Conservation (phyloP, 2,113 vertebrate species). For the Carlito syrichta region DNA sequence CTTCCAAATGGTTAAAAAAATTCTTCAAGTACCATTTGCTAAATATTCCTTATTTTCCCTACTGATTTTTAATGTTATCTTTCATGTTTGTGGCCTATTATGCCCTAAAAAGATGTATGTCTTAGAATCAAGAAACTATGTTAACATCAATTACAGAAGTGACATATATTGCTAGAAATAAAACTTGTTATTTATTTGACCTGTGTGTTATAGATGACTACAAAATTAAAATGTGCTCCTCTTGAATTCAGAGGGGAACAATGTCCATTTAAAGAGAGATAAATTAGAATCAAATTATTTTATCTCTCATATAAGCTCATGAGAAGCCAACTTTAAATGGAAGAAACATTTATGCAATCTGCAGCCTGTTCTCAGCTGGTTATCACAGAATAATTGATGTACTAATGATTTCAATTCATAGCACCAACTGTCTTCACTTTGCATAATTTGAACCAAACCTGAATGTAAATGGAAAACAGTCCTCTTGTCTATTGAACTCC, state of each 20-base stretch:
- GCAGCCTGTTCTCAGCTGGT: slow-evolving; percentile 70
- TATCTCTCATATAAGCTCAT: slow-evolving; percentile 51
- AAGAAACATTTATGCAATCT: background rate
- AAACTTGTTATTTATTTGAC: slow-evolving; percentile 66
- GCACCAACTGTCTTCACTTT: slow-evolving; percentile 61
- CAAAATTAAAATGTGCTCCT: slow-evolving; percentile 60
- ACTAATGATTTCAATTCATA: slow-evolving; percentile 69
- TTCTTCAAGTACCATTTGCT: background rate
- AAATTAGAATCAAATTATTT: slow-evolving; percentile 71
- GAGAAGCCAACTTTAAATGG: slow-evolving; percentile 57
- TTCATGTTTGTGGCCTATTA: background rate
- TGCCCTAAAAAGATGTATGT: background rate
- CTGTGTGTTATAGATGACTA: slow-evolving; percentile 52
- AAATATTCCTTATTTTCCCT: background rate
- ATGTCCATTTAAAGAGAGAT: slow-evolving; percentile 64
- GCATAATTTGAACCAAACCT: slow-evolving; percentile 70
- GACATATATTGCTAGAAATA: slow-evolving; percentile 47
- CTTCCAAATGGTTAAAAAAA: too few relatives aligned
- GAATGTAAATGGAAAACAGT: slow-evolving; percentile 70
- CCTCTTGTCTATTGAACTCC: slow-evolving; percentile 48
- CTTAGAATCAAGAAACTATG: slow-evolving; percentile 23
- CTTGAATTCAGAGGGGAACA: slow-evolving; percentile 67
- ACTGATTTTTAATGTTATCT: background rate
- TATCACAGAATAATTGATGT: slow-evolving; percentile 73
- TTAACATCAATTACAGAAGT: slow-evolving; percentile 5